Evolutionary conservation across 2,888 invertebrate species (phyloP).

Genomic region (Agriotes lineatus): DNA sequence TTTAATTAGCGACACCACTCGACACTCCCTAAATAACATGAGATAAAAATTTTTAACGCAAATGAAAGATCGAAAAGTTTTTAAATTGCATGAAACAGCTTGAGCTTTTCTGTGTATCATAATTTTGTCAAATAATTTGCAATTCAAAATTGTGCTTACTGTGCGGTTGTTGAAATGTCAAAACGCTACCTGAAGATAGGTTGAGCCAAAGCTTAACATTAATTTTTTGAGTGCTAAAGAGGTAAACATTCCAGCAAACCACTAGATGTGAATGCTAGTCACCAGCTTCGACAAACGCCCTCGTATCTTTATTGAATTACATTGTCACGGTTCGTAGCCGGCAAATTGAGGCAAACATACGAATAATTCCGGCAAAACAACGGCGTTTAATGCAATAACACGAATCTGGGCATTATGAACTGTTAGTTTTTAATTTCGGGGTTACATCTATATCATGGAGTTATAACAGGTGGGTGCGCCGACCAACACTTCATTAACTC

Average conservation of each 20-base stretch:
- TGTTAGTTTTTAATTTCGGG: constrained; percentile 33
- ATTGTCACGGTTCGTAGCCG: constrained; percentile 11
- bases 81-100: no score
- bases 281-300: background rate
- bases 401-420: constrained; percentile 20
- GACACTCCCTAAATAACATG: no score
- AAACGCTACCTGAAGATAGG: no score
- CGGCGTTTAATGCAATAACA: constrained; percentile 27
- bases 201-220: no score
- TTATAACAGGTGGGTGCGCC: constrained; percentile 39
- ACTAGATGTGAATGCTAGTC: background rate
- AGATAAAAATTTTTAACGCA: no score
- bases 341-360: constrained; percentile 25
- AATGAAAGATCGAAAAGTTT: no score
- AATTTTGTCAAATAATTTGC: no score
- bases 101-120: no score
- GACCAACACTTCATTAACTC: constrained; percentile 45
- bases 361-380: constrained; percentile 24
- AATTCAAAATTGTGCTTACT: no score
- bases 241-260: background rate
- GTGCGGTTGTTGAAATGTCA: no score
- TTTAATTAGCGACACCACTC: no score
- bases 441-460: constrained; percentile 38
- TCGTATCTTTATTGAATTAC: background rate
- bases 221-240: no score